phyloP scores from a whole-genome alignment of 2,113 vertebrate species.

The Nanorana parkeri region DNA sequence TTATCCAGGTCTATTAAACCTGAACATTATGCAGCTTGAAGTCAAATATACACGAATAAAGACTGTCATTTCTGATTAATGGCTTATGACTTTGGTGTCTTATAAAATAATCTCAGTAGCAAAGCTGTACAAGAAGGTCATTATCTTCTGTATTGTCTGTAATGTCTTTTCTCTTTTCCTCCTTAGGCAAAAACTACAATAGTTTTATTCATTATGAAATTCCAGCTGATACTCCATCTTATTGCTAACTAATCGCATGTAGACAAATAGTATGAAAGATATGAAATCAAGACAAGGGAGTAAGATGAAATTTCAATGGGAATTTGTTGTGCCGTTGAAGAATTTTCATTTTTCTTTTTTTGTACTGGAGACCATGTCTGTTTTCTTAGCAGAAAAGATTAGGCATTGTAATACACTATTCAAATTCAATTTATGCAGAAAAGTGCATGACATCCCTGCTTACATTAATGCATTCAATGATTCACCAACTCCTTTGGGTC shows the following conservation, averaged over 20 bases:
- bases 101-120: slow-evolving; percentile 75
- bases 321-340: slow-evolving; percentile 25
- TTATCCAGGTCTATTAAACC: slow-evolving; percentile 90
- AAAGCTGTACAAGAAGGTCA: slow-evolving; percentile 80
- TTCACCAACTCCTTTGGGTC: slow-evolving; percentile 63
- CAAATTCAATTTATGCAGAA: slow-evolving; percentile 62
- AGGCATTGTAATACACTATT: slow-evolving; percentile 64
- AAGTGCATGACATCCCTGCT: slow-evolving; percentile 60
- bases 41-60: slow-evolving; percentile 90
- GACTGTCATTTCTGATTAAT: slow-evolving; percentile 91
- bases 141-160: slow-evolving; percentile 72
- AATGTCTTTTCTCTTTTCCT: slow-evolving; percentile 68
- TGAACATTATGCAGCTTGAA: slow-evolving; percentile 83
- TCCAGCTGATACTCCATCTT: slow-evolving; percentile 49
- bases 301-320: slow-evolving; percentile 3
- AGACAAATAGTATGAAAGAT: slow-evolving; percentile 42
- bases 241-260: slow-evolving; percentile 49
- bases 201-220: slow-evolving; percentile 62
- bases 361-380: slow-evolving; percentile 38
- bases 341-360: slow-evolving; percentile 16
- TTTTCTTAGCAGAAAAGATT: slow-evolving; percentile 61
- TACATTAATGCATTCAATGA: slow-evolving; percentile 68
- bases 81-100: slow-evolving; percentile 77
- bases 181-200: slow-evolving; percentile 63
- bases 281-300: slow-evolving; percentile 33